Evolutionary conservation across 2,113 vertebrate species (phyloP).

Genomic region (Eupsittula cactorum): DNA sequence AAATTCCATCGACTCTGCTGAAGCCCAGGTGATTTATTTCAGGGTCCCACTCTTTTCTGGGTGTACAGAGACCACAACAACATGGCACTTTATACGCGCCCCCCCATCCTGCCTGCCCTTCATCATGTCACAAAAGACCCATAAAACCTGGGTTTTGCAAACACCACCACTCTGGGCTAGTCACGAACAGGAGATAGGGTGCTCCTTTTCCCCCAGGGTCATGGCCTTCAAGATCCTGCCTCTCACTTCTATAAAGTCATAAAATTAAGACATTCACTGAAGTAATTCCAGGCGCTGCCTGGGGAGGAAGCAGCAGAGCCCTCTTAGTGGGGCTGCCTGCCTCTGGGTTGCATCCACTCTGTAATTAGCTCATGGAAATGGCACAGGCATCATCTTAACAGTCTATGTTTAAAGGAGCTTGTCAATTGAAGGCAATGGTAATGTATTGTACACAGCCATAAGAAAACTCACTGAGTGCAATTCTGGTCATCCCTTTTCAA

Average conservation of each 20-base stretch:
- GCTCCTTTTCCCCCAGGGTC: conserved; percentile 33
- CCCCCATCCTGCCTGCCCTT: not conserved
- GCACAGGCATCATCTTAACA: not conserved
- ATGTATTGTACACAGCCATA: accelerated
- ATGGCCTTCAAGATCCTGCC: not conserved
- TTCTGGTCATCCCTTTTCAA: not conserved
- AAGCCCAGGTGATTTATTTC: not conserved
- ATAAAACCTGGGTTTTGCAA: conserved; percentile 58
- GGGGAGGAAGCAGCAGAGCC: not conserved
- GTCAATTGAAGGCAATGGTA: not conserved
- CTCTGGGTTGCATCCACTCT: not conserved
- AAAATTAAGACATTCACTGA: conserved; percentile 12
- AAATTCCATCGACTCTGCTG: not conserved
- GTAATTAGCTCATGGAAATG: not conserved
- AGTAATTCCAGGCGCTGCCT: not conserved
- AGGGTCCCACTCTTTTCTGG: not conserved
- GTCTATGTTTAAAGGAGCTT: not conserved
- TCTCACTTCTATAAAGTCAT: conserved; percentile 32
- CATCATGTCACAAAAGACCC: conserved; percentile 23
- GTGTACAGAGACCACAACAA: not conserved
- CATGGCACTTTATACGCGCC: not conserved
- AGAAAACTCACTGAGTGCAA: not conserved
- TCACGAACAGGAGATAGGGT: conserved; percentile 24
- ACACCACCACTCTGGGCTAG: conserved; percentile 27
- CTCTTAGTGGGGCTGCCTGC: not conserved